Evolutionary conservation across 2,113 vertebrate genomes (phyloP).

Genomic region (Thryonomys swinderianus): DNA sequence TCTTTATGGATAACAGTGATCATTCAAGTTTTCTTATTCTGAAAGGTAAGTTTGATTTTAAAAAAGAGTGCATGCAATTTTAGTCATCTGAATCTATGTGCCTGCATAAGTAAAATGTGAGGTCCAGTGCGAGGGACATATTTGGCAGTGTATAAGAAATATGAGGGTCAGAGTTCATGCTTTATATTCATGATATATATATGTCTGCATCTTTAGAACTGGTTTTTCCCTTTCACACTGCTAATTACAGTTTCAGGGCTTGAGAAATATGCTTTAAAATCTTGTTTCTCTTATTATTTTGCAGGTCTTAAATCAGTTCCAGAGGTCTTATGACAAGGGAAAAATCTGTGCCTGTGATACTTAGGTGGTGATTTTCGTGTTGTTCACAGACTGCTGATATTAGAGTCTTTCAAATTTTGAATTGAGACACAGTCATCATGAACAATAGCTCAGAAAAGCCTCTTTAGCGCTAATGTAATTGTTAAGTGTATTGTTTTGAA

Average conservation of each 20-base stretch:
- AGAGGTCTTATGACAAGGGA: slow-evolving; percentile 43
- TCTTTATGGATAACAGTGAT: background rate
- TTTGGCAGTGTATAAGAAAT: slow-evolving; percentile 12
- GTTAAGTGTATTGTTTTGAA: slow-evolving; percentile 76
- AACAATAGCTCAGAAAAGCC: slow-evolving; percentile 73
- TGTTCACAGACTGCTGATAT: slow-evolving; percentile 58
- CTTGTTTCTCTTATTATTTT: slow-evolving; percentile 67
- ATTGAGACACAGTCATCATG: slow-evolving; percentile 65
- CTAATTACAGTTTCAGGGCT: slow-evolving; percentile 29
- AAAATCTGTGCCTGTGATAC: slow-evolving; percentile 14
- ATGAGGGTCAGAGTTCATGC: background rate
- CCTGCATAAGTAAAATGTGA: background rate
- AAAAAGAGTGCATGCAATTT: background rate
- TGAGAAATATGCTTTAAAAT: slow-evolving; percentile 62
- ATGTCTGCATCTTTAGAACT: slow-evolving; percentile 37
- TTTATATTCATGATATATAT: slow-evolving; percentile 43
- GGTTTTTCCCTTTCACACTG: slow-evolving; percentile 44
- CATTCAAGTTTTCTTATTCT: background rate
- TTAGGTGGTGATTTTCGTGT: slow-evolving; percentile 56
- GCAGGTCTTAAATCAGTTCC: slow-evolving; percentile 56
- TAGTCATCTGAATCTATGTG: background rate
- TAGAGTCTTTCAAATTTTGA: slow-evolving; percentile 66
- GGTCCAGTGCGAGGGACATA: background rate
- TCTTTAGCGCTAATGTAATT: slow-evolving; percentile 72
- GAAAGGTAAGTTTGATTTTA: background rate